Evolutionary conservation across 2,888 invertebrate genomes (phyloP).

Genomic region (Megaustenia siamemsis): DNA sequence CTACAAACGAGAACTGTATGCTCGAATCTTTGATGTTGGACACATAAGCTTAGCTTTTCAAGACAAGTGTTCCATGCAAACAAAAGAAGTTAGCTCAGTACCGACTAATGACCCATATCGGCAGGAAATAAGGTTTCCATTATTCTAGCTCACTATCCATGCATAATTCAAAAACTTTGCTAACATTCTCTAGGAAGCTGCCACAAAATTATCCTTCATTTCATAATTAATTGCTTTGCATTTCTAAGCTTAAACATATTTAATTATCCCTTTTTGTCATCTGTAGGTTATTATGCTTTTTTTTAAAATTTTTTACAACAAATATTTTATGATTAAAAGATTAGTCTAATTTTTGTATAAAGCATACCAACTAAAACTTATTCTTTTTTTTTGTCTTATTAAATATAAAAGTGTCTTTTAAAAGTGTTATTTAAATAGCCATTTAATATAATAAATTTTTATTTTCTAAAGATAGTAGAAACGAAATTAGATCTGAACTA

Average conservation of each 20-base stretch:
- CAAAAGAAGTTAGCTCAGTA: slow-evolving; percentile 18
- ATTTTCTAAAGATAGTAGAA: no score
- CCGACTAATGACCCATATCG: neutral
- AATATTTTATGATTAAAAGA: no score
- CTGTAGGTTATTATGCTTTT: no score
- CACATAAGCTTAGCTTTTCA: neutral
- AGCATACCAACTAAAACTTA: no score
- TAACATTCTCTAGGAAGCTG: neutral
- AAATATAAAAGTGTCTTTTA: no score
- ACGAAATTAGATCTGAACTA: no score
- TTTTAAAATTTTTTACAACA: no score
- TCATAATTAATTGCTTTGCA: slow-evolving; percentile 12
- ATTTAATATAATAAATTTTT: no score
- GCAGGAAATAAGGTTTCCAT: slow-evolving; percentile 18
- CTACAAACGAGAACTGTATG: slow-evolving; percentile 87
- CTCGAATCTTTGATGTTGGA: slow-evolving; percentile 89
- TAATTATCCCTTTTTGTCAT: no score
- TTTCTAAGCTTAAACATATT: neutral
- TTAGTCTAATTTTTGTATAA: no score
- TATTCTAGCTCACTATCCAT: neutral
- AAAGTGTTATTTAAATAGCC: no score
- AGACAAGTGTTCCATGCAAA: slow-evolving; percentile 11
- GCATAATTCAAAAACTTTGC: neutral
- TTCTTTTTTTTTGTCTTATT: no score
- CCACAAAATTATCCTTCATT: neutral